Conservation (phyloP, 2,797 vertebrate genomes). For the Dicrostonyx torquatus region DNA sequence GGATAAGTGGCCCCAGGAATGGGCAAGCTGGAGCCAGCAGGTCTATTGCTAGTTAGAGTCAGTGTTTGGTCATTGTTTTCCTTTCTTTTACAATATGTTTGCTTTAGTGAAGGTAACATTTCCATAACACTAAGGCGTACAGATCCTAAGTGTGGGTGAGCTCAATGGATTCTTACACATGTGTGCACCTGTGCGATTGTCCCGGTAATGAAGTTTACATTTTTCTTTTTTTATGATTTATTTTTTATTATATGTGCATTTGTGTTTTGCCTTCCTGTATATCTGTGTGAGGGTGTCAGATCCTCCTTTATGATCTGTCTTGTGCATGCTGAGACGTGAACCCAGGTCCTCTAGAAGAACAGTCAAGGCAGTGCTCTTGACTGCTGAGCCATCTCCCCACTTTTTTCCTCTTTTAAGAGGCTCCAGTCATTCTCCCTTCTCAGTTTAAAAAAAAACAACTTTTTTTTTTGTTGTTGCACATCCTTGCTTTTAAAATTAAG, state of each 20-base stretch:
- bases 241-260: neutral
- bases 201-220: neutral
- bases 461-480: neutral
- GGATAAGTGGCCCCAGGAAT: neutral
- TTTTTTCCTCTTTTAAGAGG: neutral
- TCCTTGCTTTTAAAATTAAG: neutral
- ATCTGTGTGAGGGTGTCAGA: too few relatives aligned
- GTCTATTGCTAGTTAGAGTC: neutral
- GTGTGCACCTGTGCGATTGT: neutral
- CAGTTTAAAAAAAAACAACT: neutral
- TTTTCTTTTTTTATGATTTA: neutral
- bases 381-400: neutral
- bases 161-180: neutral
- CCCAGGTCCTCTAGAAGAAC: neutral
- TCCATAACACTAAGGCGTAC: neutral
- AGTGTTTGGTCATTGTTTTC: conserved; percentile 30
- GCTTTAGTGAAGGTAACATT: conserved; percentile 39
- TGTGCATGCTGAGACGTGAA: neutral
- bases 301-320: neutral
- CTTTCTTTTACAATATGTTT: conserved; percentile 59
- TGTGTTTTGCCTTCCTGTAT: neutral
- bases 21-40: conserved; percentile 3
- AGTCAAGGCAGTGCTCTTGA: neutral
- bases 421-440: neutral
- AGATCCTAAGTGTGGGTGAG: neutral